Percentiles rank a stretch among this genome's conserved stretches.
phyloP scores from a whole-genome alignment of 1,140 invertebrate species.

The Apis cerana region DNA sequence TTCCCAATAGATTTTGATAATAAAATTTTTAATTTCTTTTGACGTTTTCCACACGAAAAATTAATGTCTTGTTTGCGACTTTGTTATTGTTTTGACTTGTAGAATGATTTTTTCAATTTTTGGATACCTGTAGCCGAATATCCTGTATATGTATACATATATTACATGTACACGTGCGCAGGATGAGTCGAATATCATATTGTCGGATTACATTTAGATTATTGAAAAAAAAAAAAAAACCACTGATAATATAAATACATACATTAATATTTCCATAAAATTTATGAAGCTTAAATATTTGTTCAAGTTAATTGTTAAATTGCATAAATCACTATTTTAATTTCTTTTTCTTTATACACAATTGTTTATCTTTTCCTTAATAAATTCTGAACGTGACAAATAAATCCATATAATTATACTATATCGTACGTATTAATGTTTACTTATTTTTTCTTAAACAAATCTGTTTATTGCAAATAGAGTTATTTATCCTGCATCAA shows the following conservation, averaged over 20 bases:
- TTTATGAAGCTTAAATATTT: background rate
- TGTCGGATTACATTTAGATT: background rate
- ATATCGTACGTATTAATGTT: background rate
- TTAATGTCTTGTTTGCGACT: no score
- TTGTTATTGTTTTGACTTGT: no score
- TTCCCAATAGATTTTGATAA: no score
- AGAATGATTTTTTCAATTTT: no score
- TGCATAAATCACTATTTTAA: background rate
- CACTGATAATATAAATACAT: background rate
- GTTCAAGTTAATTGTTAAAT: background rate
- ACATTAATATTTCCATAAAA: background rate
- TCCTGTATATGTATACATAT: conserved; percentile 18
- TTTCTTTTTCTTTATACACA: background rate
- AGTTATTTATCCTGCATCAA: no score
- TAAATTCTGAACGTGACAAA: background rate
- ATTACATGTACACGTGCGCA: background rate
- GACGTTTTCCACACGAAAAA: no score
- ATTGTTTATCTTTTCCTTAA: no score
- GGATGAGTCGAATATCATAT: background rate
- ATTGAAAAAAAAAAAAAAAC: background rate
- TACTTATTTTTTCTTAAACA: background rate
- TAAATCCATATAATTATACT: background rate
- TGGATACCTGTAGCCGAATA: no score
- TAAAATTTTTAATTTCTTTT: no score
- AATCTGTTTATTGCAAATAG: background rate